Conservation (phyloP, 2,113 vertebrate species). For the Prionailurus viverrinus region DNA sequence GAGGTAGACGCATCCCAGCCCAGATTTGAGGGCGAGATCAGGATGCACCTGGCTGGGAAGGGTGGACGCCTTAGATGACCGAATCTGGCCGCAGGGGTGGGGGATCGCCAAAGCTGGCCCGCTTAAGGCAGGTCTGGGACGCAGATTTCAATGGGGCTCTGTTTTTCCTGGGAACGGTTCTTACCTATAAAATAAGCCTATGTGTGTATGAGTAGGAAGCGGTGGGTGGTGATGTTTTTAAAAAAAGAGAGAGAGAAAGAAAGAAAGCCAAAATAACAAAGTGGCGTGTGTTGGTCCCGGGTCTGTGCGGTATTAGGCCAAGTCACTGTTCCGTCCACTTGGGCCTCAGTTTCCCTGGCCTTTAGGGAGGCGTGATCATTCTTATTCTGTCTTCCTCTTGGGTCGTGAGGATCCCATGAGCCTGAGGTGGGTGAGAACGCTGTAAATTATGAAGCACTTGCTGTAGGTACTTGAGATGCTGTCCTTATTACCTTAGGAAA, state of each 20-base stretch:
- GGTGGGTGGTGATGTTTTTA: background rate
- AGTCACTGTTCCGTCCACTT: background rate
- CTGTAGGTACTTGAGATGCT: rapidly evolving
- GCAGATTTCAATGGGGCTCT: conserved; percentile 54
- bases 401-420: background rate
- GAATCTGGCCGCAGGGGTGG: background rate
- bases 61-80: background rate
- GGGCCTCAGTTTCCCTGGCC: background rate
- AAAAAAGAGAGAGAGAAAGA: background rate
- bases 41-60: background rate
- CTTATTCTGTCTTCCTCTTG: background rate
- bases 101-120: background rate
- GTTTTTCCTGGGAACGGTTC: conserved; percentile 26
- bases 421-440: rapidly evolving
- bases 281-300: background rate
- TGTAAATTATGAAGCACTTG: background rate
- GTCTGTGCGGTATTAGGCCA: background rate
- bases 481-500: rapidly evolving
- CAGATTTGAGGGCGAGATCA: background rate
- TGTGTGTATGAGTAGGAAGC: background rate
- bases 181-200: conserved; percentile 60
- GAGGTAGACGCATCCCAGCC: background rate
- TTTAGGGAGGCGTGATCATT: background rate
- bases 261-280: background rate
- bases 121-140: background rate